phyloP scores from a whole-genome alignment of 2,797 vertebrate genomes.

The Cossypha polioptera region DNA sequence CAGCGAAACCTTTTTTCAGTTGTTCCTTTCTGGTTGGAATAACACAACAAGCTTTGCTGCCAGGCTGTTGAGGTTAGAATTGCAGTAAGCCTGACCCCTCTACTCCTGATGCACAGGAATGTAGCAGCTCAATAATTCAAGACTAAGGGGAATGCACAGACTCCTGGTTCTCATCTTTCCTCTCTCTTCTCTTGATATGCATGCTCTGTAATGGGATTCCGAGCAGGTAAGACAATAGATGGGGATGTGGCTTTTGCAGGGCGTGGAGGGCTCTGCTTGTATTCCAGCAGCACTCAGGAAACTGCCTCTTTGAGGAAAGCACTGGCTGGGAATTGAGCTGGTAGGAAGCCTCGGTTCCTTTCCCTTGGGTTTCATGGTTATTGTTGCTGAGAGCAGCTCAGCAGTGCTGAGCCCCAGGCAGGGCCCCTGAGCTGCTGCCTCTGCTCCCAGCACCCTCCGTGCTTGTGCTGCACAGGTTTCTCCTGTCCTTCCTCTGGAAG shows the following conservation, averaged over 20 bases:
- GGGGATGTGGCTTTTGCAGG: background rate
- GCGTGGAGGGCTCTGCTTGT: background rate
- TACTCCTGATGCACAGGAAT: background rate
- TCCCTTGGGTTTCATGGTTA: background rate
- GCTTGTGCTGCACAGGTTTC: background rate
- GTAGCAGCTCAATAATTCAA: background rate
- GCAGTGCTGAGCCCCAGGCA: background rate
- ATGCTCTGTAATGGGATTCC: slow-evolving; percentile 4
- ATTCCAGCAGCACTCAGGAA: background rate
- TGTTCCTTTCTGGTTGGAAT: background rate
- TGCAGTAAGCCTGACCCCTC: background rate
- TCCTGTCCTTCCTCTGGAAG: background rate
- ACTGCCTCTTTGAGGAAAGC: background rate
- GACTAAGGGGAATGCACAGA: background rate
- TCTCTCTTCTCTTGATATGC: background rate
- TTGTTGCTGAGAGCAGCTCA: background rate
- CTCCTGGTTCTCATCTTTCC: slow-evolving; percentile 21
- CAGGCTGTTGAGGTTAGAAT: background rate
- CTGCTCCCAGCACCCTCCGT: background rate
- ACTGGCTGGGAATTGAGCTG: background rate
- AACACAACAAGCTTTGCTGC: background rate
- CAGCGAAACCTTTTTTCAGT: background rate
- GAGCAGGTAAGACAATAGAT: background rate
- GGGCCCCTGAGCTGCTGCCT: background rate
- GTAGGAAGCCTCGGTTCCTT: background rate